Conservation (phyloP, 2,113 vertebrate species). For the Caracal caracal region DNA sequence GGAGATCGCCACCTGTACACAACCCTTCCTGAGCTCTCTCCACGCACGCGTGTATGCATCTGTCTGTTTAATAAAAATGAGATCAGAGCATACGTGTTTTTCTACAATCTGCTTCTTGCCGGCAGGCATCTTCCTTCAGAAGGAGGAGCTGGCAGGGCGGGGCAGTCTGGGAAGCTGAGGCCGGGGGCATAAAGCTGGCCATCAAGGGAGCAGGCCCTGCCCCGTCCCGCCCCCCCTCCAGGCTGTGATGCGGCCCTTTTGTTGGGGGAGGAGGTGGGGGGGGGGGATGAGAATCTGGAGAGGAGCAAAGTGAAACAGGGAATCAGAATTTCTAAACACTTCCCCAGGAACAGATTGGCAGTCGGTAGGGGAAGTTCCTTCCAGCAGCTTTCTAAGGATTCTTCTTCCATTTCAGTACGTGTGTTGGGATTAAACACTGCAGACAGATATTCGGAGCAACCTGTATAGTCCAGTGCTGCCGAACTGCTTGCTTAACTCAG, state of each 20-base stretch:
- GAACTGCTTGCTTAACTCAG: constrained; percentile 47
- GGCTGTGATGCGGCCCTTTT: neutral
- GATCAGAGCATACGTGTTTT: neutral
- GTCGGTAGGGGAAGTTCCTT: constrained; percentile 14
- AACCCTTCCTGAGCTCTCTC: neutral
- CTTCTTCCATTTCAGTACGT: constrained; percentile 30
- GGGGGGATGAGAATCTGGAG: neutral
- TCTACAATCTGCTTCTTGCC: neutral
- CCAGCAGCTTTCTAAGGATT: constrained; percentile 19
- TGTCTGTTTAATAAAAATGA: neutral
- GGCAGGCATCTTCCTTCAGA: neutral
- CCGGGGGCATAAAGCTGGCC: neutral
- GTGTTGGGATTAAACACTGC: neutral
- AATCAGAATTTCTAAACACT: constrained; percentile 59
- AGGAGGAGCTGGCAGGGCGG: neutral
- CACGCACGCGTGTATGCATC: too few relatives aligned
- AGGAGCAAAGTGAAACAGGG: constrained; percentile 12
- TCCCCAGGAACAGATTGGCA: constrained; percentile 39
- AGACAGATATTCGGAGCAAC: neutral
- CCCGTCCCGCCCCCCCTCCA: neutral
- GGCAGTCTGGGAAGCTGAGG: neutral
- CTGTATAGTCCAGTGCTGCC: neutral
- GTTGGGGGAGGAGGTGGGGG: neutral
- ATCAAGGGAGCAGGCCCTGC: neutral
- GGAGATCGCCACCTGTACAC: neutral